Evolutionary conservation across 1,140 invertebrate genomes (phyloP).

Genomic region (Yoshiicerus persimilis): DNA sequence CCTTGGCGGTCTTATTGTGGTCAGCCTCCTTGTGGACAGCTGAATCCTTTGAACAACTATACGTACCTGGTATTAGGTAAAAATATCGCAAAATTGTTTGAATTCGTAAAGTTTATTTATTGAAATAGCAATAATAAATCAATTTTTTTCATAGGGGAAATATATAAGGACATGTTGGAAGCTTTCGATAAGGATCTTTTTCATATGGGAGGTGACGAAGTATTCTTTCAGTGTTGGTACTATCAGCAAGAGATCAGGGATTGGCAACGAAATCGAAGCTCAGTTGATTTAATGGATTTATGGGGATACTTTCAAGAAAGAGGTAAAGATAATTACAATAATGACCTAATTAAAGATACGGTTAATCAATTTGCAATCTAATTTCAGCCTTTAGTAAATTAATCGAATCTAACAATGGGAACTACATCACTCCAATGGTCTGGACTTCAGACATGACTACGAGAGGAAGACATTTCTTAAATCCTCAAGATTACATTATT

Average conservation of each 20-base stretch:
- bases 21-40: conserved; percentile 45
- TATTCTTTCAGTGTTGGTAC: conserved; percentile 53
- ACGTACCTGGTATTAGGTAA: conserved; percentile 48
- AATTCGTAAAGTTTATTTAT: too few relatives aligned
- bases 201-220: conserved; percentile 54
- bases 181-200: conserved; percentile 50
- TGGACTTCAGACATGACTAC: conserved; percentile 81
- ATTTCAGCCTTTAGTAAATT: conserved; percentile 40
- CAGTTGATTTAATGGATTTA: conserved; percentile 50
- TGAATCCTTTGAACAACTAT: conserved; percentile 47
- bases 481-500: conserved; percentile 53
- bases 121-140: too few relatives aligned
- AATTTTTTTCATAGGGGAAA: conserved; percentile 30
- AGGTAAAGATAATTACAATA: conserved; percentile 46
- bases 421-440: conserved; percentile 66
- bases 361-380: too few relatives aligned
- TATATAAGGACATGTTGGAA: conserved; percentile 54
- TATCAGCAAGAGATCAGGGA: conserved; percentile 50
- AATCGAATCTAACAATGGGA: conserved; percentile 55
- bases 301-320: conserved; percentile 50
- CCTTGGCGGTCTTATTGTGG: conserved; percentile 44
- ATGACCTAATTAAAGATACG: conserved; percentile 41
- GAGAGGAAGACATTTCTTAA: conserved; percentile 60
- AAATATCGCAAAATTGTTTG: too few relatives aligned
- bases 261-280: conserved; percentile 49